phyloP scores from a whole-genome alignment of 2,797 vertebrate genomes.

The Pitangus sulphuratus region DNA sequence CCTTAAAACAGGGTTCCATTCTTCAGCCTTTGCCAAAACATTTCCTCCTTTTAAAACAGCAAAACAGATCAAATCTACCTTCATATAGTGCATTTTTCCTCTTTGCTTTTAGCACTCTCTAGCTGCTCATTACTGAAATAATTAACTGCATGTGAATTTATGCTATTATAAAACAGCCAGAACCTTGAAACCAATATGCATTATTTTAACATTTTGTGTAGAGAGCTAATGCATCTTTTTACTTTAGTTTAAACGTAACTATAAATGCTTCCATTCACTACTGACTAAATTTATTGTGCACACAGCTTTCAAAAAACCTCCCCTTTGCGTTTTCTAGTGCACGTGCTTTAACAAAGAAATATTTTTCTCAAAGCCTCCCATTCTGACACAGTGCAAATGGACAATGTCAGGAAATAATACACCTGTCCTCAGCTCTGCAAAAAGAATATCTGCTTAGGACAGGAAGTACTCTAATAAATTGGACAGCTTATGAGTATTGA shows the following conservation, averaged over 20 bases:
- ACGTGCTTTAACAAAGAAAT: not conserved
- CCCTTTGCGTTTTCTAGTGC: constrained; percentile 26
- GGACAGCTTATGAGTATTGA: constrained; percentile 27
- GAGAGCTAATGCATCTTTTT: not conserved
- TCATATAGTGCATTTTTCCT: not conserved
- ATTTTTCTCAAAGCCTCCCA: not conserved
- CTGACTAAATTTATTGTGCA: not conserved
- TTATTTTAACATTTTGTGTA: constrained; percentile 21
- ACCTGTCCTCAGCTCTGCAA: constrained; percentile 5
- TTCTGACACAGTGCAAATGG: not conserved
- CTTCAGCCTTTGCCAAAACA: not conserved
- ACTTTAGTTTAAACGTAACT: not conserved
- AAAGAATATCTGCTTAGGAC: constrained; percentile 30
- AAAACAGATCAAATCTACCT: constrained; percentile 11
- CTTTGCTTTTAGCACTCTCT: constrained; percentile 28
- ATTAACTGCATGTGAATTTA: constrained; percentile 43
- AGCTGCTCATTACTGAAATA: constrained; percentile 25
- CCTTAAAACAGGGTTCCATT: not conserved
- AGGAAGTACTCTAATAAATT: constrained; percentile 23
- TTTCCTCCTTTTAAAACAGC: not conserved
- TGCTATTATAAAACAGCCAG: constrained; percentile 18
- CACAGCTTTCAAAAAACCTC: not conserved
- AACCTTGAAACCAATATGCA: not conserved
- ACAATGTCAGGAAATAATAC: not conserved
- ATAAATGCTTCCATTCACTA: constrained; percentile 29